Conservation (phyloP, 2,797 vertebrate genomes). For the Ciconia nigra region DNA sequence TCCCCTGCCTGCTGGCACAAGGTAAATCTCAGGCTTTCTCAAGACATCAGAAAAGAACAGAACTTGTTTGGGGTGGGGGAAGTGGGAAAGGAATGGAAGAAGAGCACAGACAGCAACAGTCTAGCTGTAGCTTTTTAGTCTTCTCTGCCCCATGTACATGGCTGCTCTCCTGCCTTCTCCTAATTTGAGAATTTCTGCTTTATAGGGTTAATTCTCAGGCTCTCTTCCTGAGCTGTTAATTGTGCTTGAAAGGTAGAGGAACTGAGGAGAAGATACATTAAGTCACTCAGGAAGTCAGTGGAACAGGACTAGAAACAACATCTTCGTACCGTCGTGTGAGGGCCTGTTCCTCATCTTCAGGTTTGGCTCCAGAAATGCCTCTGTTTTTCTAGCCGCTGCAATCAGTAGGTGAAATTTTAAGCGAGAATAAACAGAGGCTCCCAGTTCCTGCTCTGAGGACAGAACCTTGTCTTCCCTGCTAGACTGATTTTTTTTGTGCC, state of each 20-base stretch:
- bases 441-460: neutral
- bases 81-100: neutral
- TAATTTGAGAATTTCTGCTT: neutral
- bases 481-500: neutral
- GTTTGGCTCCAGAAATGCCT: neutral
- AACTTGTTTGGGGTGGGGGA: neutral
- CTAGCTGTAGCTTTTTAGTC: neutral
- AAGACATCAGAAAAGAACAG: neutral
- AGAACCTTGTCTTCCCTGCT: neutral
- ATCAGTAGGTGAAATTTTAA: neutral
- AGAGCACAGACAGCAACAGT: neutral
- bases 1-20: neutral
- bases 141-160: rapidly evolving
- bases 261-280: neutral
- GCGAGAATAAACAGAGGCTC: neutral
- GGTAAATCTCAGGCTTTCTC: neutral
- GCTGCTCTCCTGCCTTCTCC: neutral
- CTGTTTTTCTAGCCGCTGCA: neutral
- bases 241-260: neutral
- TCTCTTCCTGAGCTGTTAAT: neutral
- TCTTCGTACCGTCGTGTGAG: neutral
- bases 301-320: neutral
- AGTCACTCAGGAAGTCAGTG: neutral
- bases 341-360: neutral
- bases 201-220: neutral